Conservation (phyloP, 2,888 invertebrate species). For the Magallana nippona region DNA sequence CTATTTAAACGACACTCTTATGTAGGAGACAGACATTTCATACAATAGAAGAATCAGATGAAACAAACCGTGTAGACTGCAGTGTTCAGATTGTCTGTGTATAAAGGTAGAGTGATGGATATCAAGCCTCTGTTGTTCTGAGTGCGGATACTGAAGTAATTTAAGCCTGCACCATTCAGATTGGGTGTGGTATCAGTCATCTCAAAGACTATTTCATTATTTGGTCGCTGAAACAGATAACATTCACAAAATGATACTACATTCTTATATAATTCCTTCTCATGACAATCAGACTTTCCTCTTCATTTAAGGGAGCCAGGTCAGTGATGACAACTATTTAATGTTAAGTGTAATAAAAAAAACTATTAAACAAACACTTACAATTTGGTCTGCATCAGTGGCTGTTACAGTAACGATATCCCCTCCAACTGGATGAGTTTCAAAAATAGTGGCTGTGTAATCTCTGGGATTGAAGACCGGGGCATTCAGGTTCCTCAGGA, state of each 20-base stretch:
- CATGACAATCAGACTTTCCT: no score
- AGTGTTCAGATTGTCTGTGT: conserved; percentile 48
- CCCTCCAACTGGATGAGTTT: conserved; percentile 58
- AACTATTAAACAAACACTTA: conserved; percentile 56
- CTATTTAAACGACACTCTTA: no score
- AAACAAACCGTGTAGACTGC: conserved; percentile 53
- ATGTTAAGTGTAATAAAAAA: no score
- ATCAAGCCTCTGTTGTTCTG: conserved; percentile 48
- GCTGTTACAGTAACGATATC: conserved; percentile 63
- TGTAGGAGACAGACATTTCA: no score
- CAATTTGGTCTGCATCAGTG: conserved; percentile 68
- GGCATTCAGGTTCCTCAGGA: conserved; percentile 68
- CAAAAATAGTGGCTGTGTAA: conserved; percentile 65
- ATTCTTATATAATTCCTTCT: no score
- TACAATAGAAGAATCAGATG: no score
- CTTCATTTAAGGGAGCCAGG: no score
- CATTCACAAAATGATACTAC: background rate
- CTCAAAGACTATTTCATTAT: conserved; percentile 41
- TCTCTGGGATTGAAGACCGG: conserved; percentile 62
- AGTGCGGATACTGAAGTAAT: conserved; percentile 49
- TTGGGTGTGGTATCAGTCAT: conserved; percentile 44
- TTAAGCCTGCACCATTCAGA: conserved; percentile 32
- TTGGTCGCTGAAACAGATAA: conserved; percentile 45
- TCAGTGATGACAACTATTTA: no score
- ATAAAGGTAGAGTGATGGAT: conserved; percentile 45